Evolutionary conservation across 2,797 vertebrate species (phyloP).

Genomic region (Pelochelys cantorii): DNA sequence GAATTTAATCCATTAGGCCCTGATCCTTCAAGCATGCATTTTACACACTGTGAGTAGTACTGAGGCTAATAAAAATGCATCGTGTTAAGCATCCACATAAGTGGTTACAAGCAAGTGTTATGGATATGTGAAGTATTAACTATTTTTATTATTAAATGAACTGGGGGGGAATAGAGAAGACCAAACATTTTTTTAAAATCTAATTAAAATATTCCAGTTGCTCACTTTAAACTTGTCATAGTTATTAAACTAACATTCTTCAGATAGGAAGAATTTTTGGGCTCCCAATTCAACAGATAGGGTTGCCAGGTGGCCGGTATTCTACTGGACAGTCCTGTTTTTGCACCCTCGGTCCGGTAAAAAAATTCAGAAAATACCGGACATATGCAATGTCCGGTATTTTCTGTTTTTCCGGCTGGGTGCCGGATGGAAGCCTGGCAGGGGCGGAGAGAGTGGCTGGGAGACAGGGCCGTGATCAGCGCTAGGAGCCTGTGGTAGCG

Average conservation of each 20-base stretch:
- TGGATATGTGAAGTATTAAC: background rate
- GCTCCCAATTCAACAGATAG: background rate
- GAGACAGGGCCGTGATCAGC: too few relatives aligned
- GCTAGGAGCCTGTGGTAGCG: too few relatives aligned
- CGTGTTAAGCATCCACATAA: background rate
- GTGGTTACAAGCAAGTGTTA: background rate
- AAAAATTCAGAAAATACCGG: too few relatives aligned
- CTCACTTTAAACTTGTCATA: conserved; percentile 2
- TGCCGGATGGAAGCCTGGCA: too few relatives aligned
- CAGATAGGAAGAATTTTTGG: background rate
- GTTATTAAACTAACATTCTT: background rate
- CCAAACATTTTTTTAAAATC: background rate
- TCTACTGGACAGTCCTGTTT: too few relatives aligned
- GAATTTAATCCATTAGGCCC: background rate
- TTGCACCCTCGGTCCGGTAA: too few relatives aligned
- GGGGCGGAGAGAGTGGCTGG: too few relatives aligned
- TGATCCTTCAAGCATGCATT: background rate
- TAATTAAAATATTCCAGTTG: background rate
- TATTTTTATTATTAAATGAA: background rate
- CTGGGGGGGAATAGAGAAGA: background rate
- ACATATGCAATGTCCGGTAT: too few relatives aligned
- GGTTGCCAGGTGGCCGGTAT: too few relatives aligned
- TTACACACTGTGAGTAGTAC: background rate
- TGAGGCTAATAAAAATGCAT: background rate
- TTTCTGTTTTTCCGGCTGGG: too few relatives aligned